phyloP scores from a whole-genome alignment of 2,113 vertebrate species.

The Gila orcuttii region DNA sequence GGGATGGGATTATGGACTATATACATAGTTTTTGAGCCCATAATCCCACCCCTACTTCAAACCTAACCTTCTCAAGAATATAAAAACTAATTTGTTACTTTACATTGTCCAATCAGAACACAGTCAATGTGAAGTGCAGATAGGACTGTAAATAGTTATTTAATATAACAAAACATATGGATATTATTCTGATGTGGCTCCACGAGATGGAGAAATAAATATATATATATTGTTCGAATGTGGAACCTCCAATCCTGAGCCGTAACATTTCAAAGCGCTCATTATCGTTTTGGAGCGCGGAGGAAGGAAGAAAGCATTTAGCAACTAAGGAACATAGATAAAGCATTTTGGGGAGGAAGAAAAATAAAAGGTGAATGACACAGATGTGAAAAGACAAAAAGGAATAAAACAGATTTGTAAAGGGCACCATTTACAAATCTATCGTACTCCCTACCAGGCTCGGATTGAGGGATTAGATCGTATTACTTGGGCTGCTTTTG shows the following conservation, averaged over 20 bases:
- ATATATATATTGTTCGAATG: neutral
- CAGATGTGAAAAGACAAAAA: conserved; percentile 18
- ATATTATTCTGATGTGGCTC: neutral
- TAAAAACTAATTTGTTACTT: neutral
- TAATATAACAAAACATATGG: neutral
- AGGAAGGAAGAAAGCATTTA: neutral
- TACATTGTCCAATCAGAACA: neutral
- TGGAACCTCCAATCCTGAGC: neutral
- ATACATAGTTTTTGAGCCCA: neutral
- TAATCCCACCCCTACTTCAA: neutral
- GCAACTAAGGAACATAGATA: neutral
- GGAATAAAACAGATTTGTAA: conserved; percentile 83
- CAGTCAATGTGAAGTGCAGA: neutral
- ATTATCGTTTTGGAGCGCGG: neutral
- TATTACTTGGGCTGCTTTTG: conserved; percentile 83
- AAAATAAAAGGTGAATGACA: conserved; percentile 61
- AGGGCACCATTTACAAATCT: conserved; percentile 89
- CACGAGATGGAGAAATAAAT: neutral
- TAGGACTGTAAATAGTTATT: neutral
- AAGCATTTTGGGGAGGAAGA: neutral
- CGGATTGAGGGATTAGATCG: conserved; percentile 85
- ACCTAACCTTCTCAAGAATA: neutral
- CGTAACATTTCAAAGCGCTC: neutral
- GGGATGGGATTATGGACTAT: too few species aligned
- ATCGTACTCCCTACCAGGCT: conserved; percentile 81